phyloP scores from a whole-genome alignment of 2,888 invertebrate genomes.

The Leptopilina syphax region DNA sequence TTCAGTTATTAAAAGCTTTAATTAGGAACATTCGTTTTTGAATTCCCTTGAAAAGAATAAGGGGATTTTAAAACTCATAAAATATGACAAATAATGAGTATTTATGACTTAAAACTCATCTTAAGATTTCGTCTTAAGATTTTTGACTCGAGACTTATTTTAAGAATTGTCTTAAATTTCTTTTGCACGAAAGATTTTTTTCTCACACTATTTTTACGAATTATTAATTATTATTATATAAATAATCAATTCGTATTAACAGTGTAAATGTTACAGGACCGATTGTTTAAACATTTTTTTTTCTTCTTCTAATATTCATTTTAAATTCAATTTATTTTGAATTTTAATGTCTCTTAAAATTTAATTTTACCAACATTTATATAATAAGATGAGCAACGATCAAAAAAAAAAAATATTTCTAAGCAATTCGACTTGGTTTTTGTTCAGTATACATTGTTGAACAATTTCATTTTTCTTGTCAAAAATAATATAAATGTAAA shows the following conservation, averaged over 20 bases:
- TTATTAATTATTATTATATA: conserved; percentile 2
- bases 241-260: conserved; percentile 1
- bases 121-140: conserved; percentile 7
- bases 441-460: conserved; percentile 9
- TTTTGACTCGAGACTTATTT: background rate
- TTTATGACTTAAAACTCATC: too few relatives aligned
- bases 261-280: conserved; percentile 12
- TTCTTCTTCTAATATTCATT: background rate
- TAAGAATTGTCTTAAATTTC: conserved; percentile 26
- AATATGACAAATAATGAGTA: too few relatives aligned
- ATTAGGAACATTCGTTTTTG: conserved; percentile 52
- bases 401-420: conserved; percentile 8
- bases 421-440: background rate
- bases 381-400: conserved; percentile 20
- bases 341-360: too few relatives aligned
- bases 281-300: background rate
- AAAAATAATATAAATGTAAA: conserved; percentile 33
- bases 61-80: too few relatives aligned
- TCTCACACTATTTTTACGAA: background rate
- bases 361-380: background rate
- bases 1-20: conserved; percentile 50
- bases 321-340: background rate
- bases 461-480: background rate
- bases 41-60: background rate
- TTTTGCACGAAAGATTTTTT: conserved; percentile 27